Evolutionary conservation across 2,888 invertebrate genomes (phyloP).

Genomic region (Idaea straminata): DNA sequence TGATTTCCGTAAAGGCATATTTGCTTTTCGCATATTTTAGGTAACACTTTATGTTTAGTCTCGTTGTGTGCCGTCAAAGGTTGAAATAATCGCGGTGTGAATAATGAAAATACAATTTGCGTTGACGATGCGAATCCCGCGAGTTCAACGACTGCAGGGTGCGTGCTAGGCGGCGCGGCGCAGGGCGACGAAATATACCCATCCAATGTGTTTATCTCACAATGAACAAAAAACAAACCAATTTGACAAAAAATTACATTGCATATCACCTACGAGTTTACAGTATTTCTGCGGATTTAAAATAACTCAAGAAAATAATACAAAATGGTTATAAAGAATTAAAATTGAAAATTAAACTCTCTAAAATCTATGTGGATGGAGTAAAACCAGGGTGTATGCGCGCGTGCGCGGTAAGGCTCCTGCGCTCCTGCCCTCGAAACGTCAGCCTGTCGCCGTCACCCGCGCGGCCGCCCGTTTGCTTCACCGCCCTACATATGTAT

Average conservation of each 20-base stretch:
- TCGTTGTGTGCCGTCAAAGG: conserved; percentile 48
- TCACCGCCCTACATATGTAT: conserved; percentile 34
- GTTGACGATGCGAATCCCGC: conserved; percentile 63
- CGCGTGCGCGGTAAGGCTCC: conserved; percentile 64
- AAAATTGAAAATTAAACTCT: conserved; percentile 5
- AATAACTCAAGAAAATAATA: neutral
- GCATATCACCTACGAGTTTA: conserved; percentile 1
- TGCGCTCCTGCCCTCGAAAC: conserved; percentile 53
- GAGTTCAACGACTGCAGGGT: conserved; percentile 62
- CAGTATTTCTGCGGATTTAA: conserved; percentile 7
- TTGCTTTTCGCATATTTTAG: conserved; percentile 11
- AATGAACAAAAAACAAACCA: neutral
- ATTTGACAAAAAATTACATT: neutral
- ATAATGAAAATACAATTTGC: conserved; percentile 75
- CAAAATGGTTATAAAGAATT: neutral
- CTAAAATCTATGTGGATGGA: conserved; percentile 43
- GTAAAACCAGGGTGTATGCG: conserved; percentile 46
- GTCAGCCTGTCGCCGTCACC: conserved; percentile 55
- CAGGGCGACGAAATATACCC: conserved; percentile 22
- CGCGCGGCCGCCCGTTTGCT: conserved; percentile 58
- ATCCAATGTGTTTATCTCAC: neutral
- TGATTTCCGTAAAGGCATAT: neutral
- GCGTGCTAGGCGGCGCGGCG: conserved; percentile 36
- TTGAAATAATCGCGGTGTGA: conserved; percentile 68
- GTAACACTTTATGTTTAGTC: conserved; percentile 15